Evolutionary conservation across 1,140 invertebrate genomes (phyloP).

Genomic region (Drosophila littoralis): DNA sequence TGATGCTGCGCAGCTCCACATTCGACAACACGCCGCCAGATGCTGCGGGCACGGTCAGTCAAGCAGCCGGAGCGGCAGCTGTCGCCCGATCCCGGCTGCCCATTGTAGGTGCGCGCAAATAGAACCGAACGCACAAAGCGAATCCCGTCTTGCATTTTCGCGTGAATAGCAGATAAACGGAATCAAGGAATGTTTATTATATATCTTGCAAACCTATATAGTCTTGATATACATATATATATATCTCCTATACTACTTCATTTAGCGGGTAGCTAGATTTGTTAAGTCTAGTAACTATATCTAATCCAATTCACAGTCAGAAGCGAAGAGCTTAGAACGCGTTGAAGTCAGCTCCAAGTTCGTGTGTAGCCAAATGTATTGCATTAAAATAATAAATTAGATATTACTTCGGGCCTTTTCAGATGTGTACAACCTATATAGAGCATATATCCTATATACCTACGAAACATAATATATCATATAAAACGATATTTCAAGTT

Average conservation of each 20-base stretch:
- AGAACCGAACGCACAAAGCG: constrained; percentile 3
- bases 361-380: constrained; percentile 79
- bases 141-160: constrained; percentile 49
- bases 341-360: constrained; percentile 39
- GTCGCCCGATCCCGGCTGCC: constrained; percentile 56
- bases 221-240: constrained; percentile 28
- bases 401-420: constrained; percentile 64
- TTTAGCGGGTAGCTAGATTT: constrained; percentile 29
- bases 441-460: constrained; percentile 51
- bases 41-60: background rate
- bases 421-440: constrained; percentile 59
- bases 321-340: constrained; percentile 16
- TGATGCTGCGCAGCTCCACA: constrained; percentile 88
- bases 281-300: constrained; percentile 59
- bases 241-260: constrained; percentile 45
- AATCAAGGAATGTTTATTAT: constrained; percentile 67
- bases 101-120: constrained; percentile 42
- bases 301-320: constrained; percentile 70
- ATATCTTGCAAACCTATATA: constrained; percentile 21
- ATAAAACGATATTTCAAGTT: constrained; percentile 29
- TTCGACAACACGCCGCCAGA: constrained; percentile 87
- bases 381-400: constrained; percentile 50
- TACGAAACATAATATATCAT: constrained; percentile 37
- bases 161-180: constrained; percentile 45
- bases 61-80: background rate